phyloP scores from a whole-genome alignment of 2,113 vertebrate species.

The Equus przewalskii region DNA sequence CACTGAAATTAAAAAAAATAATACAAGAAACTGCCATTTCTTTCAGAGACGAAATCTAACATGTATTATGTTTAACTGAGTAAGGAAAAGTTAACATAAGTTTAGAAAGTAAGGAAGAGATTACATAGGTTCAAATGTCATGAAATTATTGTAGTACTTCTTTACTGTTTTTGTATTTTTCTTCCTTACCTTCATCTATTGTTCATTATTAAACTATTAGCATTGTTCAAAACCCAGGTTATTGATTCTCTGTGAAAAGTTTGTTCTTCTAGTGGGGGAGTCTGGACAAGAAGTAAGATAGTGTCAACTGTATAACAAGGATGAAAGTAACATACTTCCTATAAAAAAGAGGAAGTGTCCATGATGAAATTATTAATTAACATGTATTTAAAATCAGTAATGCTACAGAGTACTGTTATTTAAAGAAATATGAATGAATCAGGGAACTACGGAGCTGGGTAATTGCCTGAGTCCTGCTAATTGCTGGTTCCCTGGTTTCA shows the following conservation, averaged over 20 bases:
- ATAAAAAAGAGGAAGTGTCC: not conserved
- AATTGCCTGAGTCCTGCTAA: not conserved
- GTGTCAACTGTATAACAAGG: not conserved
- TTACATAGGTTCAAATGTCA: not conserved
- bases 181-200: not conserved
- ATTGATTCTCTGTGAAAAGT: not conserved
- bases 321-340: not conserved
- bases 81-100: not conserved
- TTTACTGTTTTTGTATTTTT: not conserved
- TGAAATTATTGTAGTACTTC: not conserved
- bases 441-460: not conserved
- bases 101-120: not conserved
- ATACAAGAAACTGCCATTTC: not conserved
- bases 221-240: not conserved
- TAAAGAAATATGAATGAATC: not conserved
- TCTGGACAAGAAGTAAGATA: not conserved
- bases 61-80: not conserved
- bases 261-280: not conserved
- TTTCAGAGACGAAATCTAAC: not conserved
- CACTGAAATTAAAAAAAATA: not conserved
- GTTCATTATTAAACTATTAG: not conserved
- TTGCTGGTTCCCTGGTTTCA: not conserved
- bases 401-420: not conserved
- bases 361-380: not conserved
- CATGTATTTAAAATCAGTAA: not conserved